phyloP scores from a whole-genome alignment of 2,113 vertebrate genomes.

The Grantiella picta region DNA sequence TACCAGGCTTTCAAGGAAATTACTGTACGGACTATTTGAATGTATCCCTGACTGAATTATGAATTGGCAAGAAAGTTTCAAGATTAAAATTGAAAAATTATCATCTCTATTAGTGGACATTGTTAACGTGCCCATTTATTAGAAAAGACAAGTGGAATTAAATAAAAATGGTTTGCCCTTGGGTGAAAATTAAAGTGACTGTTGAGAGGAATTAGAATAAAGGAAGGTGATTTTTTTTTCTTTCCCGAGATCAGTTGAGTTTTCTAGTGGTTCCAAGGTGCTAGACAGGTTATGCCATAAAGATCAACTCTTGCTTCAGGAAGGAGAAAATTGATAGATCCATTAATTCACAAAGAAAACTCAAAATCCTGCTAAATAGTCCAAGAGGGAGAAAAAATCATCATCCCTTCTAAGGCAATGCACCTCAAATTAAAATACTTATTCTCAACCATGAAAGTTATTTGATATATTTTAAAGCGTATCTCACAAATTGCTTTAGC shows the following conservation, averaged over 20 bases:
- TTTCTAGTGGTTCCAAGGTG: background rate
- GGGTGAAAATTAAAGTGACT: slow-evolving; percentile 51
- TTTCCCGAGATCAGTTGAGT: slow-evolving; percentile 38
- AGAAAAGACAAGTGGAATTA: slow-evolving; percentile 56
- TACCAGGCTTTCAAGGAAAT: background rate
- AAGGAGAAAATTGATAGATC: slow-evolving; percentile 30
- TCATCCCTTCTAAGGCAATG: background rate
- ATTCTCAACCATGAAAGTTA: background rate
- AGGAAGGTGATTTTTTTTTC: background rate
- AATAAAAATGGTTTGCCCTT: slow-evolving; percentile 64
- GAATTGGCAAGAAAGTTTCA: slow-evolving; percentile 9
- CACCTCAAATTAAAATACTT: background rate
- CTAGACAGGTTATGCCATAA: background rate
- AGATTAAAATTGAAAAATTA: slow-evolving; percentile 54
- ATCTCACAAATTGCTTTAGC: background rate
- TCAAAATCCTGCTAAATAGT: background rate
- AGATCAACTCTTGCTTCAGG: slow-evolving; percentile 50
- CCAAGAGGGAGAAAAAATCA: background rate
- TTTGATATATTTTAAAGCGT: background rate
- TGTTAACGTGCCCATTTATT: slow-evolving; percentile 39
- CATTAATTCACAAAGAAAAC: slow-evolving; percentile 50
- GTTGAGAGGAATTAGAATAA: slow-evolving; percentile 38
- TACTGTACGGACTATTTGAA: background rate
- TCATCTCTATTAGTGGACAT: slow-evolving; percentile 36
- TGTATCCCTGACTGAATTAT: background rate